phyloP scores from a whole-genome alignment of 1,140 invertebrate species.

The Littorina saxatilis region DNA sequence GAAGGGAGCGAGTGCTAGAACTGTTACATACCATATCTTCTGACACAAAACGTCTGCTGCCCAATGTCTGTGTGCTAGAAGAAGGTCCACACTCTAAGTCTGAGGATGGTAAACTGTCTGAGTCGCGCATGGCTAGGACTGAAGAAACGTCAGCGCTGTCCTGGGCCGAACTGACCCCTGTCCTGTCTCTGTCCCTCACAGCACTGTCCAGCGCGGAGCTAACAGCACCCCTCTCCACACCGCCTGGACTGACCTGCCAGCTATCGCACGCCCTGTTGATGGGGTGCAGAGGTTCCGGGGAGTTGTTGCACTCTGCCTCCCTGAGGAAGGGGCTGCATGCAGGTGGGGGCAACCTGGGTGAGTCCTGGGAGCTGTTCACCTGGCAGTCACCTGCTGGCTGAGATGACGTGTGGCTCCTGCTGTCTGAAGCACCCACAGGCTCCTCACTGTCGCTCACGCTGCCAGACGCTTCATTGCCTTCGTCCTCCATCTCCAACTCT shows the following conservation, averaged over 20 bases:
- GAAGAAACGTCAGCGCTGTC: constrained; percentile 1
- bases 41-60: neutral
- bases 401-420: neutral
- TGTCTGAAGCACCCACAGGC: neutral
- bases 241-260: neutral
- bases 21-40: constrained; percentile 36
- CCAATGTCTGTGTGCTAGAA: constrained; percentile 23
- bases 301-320: constrained; percentile 10
- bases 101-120: constrained; percentile 1
- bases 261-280: neutral
- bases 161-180: constrained; percentile 30
- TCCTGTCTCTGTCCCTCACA: neutral
- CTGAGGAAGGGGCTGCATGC: constrained; percentile 20
- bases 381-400: constrained; percentile 31
- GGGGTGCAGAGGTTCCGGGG: neutral
- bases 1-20: too few relatives aligned
- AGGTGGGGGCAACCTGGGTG: neutral
- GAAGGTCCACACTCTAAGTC: constrained; percentile 34
- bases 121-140: neutral
- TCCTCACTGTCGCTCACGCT: constrained; percentile 19
- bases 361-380: constrained; percentile 34
- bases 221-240: neutral
- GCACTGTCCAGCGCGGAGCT: neutral
- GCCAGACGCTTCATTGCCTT: constrained; percentile 30
- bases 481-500: constrained; percentile 14